Evolutionary conservation across 1,140 invertebrate species (phyloP).

Genomic region (Ceratina japonica): DNA sequence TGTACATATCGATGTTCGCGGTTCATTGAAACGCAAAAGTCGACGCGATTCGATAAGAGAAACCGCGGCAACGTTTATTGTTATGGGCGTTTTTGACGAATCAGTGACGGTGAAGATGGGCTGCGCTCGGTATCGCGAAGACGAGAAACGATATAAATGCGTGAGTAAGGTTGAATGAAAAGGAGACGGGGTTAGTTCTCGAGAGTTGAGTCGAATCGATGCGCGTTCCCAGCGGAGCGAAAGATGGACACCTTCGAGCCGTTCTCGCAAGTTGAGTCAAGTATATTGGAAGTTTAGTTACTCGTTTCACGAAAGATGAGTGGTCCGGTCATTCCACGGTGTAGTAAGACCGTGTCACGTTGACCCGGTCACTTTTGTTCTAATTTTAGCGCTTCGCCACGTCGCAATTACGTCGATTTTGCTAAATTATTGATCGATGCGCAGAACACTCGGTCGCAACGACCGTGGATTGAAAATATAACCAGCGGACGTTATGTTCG

Average conservation of each 20-base stretch:
- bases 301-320: too few species aligned
- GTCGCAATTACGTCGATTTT: conserved; percentile 38
- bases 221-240: background rate
- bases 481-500: conserved; percentile 15
- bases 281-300: background rate
- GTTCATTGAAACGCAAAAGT: conserved; percentile 29
- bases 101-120: background rate
- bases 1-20: conserved; percentile 21
- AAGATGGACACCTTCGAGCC: background rate
- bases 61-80: conserved; percentile 3
- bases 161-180: too few species aligned
- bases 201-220: conserved; percentile 8
- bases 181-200: background rate
- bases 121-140: background rate
- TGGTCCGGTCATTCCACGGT: background rate
- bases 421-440: conserved; percentile 41
- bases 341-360: background rate
- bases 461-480: conserved; percentile 32
- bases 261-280: conserved; percentile 10
- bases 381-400: conserved; percentile 28
- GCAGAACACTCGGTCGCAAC: conserved; percentile 25
- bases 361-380: background rate
- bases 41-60: conserved; percentile 8
- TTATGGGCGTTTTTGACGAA: conserved; percentile 1
- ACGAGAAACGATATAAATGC: background rate